phyloP scores from a whole-genome alignment of 53 echinoderm and acorn worm genomes.

The Stichopus horrens region DNA sequence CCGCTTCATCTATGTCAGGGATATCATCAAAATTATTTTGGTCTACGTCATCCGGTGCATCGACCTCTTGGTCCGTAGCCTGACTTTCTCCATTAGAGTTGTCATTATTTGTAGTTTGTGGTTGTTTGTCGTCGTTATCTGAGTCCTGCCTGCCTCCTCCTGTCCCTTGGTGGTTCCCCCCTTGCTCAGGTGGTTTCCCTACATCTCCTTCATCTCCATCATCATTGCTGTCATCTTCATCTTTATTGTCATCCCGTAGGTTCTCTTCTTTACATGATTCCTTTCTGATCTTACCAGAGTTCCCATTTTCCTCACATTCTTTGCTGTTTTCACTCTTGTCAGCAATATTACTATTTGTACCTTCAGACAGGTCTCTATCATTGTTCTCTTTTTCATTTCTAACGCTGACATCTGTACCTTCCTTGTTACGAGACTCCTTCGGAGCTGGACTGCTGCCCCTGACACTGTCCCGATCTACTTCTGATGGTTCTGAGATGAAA shows the following conservation, averaged over 20 bases:
- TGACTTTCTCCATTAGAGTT: slow-evolving; percentile 42
- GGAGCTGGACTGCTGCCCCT: slow-evolving; percentile 1
- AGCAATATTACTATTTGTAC: too few relatives aligned
- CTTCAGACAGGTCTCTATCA: background rate
- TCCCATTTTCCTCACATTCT: background rate
- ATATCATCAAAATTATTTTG: slow-evolving; percentile 61
- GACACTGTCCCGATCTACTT: slow-evolving; percentile 6
- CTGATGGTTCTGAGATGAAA: slow-evolving; percentile 25
- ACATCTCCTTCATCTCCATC: slow-evolving; percentile 30
- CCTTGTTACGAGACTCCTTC: background rate
- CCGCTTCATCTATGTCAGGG: slow-evolving; percentile 79
- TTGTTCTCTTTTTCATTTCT: background rate
- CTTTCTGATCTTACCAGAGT: background rate
- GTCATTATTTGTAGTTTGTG: slow-evolving; percentile 28
- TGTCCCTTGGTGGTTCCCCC: slow-evolving; percentile 22
- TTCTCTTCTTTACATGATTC: background rate
- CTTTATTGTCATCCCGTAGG: background rate
- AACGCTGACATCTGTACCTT: background rate
- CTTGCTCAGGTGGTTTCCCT: background rate
- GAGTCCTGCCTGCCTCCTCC: slow-evolving; percentile 24
- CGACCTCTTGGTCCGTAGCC: too few relatives aligned
- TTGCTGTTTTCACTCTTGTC: background rate
- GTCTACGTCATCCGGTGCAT: background rate
- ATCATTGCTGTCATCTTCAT: slow-evolving; percentile 33
- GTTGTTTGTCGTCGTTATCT: slow-evolving; percentile 49